phyloP scores from a whole-genome alignment of 30 jellyfish, hydroid and myxozoan species.

The Aurelia coerulea region DNA sequence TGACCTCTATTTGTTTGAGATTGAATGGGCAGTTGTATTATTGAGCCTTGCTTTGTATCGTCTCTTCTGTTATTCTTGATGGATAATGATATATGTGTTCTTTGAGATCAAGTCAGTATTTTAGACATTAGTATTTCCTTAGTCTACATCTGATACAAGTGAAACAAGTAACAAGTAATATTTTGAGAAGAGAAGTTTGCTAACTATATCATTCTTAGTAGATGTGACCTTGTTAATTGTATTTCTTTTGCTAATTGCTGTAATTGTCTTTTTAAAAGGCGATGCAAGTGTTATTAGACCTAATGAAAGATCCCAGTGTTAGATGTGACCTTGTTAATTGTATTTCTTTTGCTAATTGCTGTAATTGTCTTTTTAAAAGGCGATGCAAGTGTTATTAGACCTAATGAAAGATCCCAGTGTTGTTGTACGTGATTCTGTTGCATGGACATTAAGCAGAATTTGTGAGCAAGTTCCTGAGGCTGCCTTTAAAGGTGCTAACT shows the following conservation, averaged over 20 bases:
- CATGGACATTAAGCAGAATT: slow-evolving; percentile 95
- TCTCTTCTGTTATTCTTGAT: no score
- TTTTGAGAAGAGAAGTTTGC: no score
- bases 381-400: slow-evolving; percentile 78
- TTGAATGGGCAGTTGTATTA: no score
- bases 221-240: neutral
- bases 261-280: slow-evolving; percentile 58
- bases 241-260: neutral
- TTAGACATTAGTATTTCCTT: no score
- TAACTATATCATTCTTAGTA: no score
- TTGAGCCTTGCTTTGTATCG: no score
- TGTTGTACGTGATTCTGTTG: slow-evolving; percentile 92
- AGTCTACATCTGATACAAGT: no score
- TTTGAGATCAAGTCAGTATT: no score
- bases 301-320: slow-evolving; percentile 92
- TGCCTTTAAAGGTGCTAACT: slow-evolving; percentile 73
- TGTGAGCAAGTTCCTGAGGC: slow-evolving; percentile 99
- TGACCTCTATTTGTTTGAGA: no score
- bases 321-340: neutral
- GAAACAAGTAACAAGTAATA: no score
- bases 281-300: slow-evolving; percentile 73
- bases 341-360: neutral
- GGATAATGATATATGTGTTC: no score
- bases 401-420: slow-evolving; percentile 92
- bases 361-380: slow-evolving; percentile 45